Conservation (phyloP, 1,140 invertebrate species). For the Coenobita brevimanus region DNA sequence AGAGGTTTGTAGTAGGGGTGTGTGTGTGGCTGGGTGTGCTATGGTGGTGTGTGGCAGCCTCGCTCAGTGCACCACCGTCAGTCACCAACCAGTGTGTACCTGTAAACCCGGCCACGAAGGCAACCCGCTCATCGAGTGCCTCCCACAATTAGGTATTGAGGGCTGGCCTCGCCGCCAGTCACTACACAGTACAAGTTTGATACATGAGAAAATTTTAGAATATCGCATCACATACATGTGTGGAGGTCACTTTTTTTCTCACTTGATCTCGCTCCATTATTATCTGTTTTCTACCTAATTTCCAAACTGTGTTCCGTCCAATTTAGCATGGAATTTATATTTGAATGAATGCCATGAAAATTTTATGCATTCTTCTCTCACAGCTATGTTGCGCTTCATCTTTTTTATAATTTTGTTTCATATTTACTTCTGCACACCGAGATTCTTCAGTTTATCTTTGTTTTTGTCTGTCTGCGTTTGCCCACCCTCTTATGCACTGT, state of each 20-base stretch:
- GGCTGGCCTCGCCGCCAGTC: neutral
- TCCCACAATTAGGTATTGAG: slow-evolving; percentile 39
- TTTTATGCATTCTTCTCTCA: too few species aligned
- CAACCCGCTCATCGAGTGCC: slow-evolving; percentile 70
- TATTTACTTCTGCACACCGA: too few species aligned
- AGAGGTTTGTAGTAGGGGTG: slow-evolving; percentile 39
- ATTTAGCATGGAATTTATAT: too few species aligned
- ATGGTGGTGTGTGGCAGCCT: slow-evolving; percentile 82
- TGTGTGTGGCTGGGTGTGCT: slow-evolving; percentile 49
- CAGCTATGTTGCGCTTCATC: too few species aligned
- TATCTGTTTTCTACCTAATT: neutral
- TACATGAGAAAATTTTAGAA: slow-evolving; percentile 28
- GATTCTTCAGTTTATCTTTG: too few species aligned
- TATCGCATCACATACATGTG: neutral
- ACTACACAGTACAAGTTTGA: neutral
- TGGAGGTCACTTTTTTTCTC: slow-evolving; percentile 11
- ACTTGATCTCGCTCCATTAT: neutral
- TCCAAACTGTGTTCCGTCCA: too few species aligned
- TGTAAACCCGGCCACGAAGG: slow-evolving; percentile 78
- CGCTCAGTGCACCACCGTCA: slow-evolving; percentile 80
- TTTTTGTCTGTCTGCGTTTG: too few species aligned
- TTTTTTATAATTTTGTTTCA: too few species aligned
- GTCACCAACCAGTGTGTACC: slow-evolving; percentile 83
- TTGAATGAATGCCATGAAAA: too few species aligned
- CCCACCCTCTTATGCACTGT: too few species aligned